These are phyloP conservation scores for Ridgeia piscesae DNA, from an alignment of 1,140 invertebrate genomes.

Conservation along the genomic window DNA sequence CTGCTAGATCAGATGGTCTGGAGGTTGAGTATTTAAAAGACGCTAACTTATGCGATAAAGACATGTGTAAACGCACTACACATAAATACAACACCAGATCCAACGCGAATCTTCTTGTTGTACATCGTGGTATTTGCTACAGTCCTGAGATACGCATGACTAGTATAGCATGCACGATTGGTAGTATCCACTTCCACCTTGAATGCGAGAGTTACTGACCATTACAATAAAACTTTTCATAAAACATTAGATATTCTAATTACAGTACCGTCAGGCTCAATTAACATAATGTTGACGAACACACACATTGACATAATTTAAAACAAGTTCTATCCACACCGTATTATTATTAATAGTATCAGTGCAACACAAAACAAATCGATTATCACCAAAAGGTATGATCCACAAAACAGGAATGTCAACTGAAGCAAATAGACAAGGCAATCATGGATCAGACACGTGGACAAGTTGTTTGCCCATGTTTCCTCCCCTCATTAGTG, in stretches of 20 bases:
- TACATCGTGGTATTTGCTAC: background rate
- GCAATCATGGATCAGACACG: constrained; percentile 28
- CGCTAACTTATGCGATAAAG: too few relatives aligned
- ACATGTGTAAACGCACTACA: too few relatives aligned
- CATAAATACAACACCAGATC: too few relatives aligned
- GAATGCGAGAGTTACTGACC: too few relatives aligned
- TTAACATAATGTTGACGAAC: too few relatives aligned
- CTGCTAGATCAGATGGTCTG: too few relatives aligned
- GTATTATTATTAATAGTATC: background rate
- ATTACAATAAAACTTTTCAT: too few relatives aligned
- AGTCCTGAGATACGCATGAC: background rate
- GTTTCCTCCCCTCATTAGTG: constrained; percentile 54
- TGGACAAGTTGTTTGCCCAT: constrained; percentile 52
- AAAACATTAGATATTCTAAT: too few relatives aligned
- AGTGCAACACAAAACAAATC: background rate
- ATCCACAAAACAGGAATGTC: background rate
- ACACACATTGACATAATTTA: background rate
- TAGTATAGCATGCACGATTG: background rate
- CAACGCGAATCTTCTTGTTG: background rate
- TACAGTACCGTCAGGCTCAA: too few relatives aligned
- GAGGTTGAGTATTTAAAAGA: too few relatives aligned
- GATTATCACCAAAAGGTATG: background rate
- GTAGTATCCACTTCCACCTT: too few relatives aligned
- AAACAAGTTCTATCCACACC: background rate
- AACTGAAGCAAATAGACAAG: background rate